phyloP scores from a whole-genome alignment of 1,140 invertebrate genomes.

The Pectinophora gossypiella region DNA sequence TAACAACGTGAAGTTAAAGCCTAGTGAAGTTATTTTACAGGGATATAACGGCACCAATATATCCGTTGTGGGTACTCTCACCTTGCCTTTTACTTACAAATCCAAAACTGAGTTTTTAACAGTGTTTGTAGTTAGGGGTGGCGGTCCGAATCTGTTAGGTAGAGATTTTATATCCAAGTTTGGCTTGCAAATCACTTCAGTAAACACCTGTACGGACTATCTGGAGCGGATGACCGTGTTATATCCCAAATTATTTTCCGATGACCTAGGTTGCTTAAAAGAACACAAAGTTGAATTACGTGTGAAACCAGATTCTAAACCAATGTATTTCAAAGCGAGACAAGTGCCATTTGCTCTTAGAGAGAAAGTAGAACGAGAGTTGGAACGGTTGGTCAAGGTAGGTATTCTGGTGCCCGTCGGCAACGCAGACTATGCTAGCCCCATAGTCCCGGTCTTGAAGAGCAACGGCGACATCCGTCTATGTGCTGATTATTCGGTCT shows the following conservation, averaged over 20 bases:
- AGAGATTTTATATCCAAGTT: slow-evolving; percentile 15
- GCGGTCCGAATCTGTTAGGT: slow-evolving; percentile 12
- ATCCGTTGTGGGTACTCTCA: neutral
- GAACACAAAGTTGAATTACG: neutral
- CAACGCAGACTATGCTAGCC: slow-evolving; percentile 46
- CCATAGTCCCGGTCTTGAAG: too few relatives aligned
- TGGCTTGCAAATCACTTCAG: slow-evolving; percentile 7
- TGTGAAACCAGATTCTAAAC: neutral
- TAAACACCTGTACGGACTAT: slow-evolving; percentile 11
- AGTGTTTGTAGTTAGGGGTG: slow-evolving; percentile 9
- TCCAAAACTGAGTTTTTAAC: neutral
- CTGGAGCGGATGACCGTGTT: neutral
- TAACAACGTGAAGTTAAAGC: slow-evolving; percentile 7
- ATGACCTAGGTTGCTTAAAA: neutral
- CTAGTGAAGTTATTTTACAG: slow-evolving; percentile 5
- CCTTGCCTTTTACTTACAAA: slow-evolving; percentile 2
- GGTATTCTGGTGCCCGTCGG: slow-evolving; percentile 10
- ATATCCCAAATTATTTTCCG: neutral
- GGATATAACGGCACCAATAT: slow-evolving; percentile 8
- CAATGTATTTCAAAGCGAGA: neutral
- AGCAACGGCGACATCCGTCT: too few relatives aligned
- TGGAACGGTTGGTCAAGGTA: slow-evolving; percentile 1
- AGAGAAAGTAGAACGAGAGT: slow-evolving; percentile 1
- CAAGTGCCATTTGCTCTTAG: too few relatives aligned
- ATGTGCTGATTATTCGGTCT: too few relatives aligned